A percentile compares a stretch with the other conserved stretches of the same genome.
phyloP scores from a whole-genome alignment of 2,888 invertebrate species.

The Elegia similella region DNA sequence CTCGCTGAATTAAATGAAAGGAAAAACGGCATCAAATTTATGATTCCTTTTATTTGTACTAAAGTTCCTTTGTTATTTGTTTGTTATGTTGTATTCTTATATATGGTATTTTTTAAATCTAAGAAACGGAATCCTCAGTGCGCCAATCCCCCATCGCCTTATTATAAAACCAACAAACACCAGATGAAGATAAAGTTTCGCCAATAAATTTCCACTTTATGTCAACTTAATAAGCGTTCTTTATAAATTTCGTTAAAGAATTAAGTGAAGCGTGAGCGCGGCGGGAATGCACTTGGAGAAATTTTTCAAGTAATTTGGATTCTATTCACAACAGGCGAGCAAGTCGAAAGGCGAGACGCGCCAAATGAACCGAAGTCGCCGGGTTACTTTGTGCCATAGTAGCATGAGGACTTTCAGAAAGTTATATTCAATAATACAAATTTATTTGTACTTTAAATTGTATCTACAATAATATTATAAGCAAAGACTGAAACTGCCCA shows the following conservation, averaged over 20 bases:
- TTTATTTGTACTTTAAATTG: too few species aligned
- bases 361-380: conserved; percentile 60
- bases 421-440: background rate
- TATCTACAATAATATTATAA: too few species aligned
- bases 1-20: too few species aligned
- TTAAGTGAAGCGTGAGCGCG: conserved; percentile 42
- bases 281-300: conserved; percentile 50
- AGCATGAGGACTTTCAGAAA: background rate
- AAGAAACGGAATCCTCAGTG: background rate
- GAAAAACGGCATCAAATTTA: too few species aligned
- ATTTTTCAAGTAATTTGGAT: conserved; percentile 74
- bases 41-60: too few species aligned
- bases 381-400: conserved; percentile 40
- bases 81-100: too few species aligned
- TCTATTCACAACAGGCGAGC: conserved; percentile 66
- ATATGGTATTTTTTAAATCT: too few species aligned
- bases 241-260: conserved; percentile 39
- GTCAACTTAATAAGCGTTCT: conserved; percentile 20
- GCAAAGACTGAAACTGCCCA: too few species aligned
- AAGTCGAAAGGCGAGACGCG: conserved; percentile 52
- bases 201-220: conserved; percentile 17
- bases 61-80: too few species aligned
- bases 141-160: background rate
- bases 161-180: conserved; percentile 14
- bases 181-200: conserved; percentile 16